Percentiles rank a stretch among this genome's conserved stretches.
These are phyloP conservation scores for Dermochelys coriacea DNA, from an alignment of 2,797 vertebrate species.

Conservation along the genomic window DNA sequence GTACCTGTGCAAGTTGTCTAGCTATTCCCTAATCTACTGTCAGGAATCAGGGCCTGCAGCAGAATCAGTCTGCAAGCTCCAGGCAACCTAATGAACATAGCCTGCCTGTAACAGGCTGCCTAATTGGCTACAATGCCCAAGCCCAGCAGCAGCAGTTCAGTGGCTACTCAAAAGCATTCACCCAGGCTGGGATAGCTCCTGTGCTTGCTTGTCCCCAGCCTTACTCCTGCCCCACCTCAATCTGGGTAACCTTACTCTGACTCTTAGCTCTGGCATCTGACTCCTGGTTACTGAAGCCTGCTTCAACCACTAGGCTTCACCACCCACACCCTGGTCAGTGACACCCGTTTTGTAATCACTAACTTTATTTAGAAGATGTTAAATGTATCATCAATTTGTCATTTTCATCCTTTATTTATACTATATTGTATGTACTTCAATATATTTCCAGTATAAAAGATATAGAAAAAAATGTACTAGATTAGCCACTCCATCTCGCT, in stretches of 20 bases:
- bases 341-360: background rate
- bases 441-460: background rate
- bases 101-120: too few relatives aligned
- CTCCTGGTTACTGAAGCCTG: too few relatives aligned
- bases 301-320: background rate
- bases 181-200: too few relatives aligned
- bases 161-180: too few relatives aligned
- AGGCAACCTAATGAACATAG: too few relatives aligned
- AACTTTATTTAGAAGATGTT: background rate
- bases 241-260: background rate
- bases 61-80: too few relatives aligned
- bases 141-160: too few relatives aligned
- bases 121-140: too few relatives aligned
- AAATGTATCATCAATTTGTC: background rate
- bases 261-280: background rate
- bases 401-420: background rate
- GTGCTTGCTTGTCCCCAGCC: too few relatives aligned
- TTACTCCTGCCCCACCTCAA: too few relatives aligned
- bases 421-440: background rate
- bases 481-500: background rate
- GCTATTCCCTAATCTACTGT: background rate
- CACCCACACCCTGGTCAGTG: background rate
- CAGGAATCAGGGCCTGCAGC: too few relatives aligned
- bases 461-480: too few relatives aligned
- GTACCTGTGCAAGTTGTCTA: background rate